Conservation (phyloP, 2,797 vertebrate genomes). For the Cygnus olor region DNA sequence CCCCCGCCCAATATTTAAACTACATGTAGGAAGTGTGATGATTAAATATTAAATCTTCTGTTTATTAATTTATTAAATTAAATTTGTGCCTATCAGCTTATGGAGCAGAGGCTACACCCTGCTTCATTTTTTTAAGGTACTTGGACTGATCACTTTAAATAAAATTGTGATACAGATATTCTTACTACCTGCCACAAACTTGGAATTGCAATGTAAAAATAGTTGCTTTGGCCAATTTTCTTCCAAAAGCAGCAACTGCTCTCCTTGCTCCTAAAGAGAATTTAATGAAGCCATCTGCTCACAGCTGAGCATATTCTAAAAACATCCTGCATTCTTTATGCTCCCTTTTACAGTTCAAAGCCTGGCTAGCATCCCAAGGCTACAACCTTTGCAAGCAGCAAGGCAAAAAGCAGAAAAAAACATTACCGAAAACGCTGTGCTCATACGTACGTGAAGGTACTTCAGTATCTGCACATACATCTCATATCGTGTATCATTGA, state of each 20-base stretch:
- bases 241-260: background rate
- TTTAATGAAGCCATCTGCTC: slow-evolving; percentile 52
- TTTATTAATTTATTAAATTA: no score
- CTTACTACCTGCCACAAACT: background rate
- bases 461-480: background rate
- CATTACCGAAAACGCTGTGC: background rate
- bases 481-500: background rate
- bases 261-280: background rate
- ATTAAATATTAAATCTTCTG: background rate
- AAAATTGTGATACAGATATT: background rate
- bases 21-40: background rate
- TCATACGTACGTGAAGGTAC: background rate
- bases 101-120: background rate
- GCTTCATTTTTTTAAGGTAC: background rate
- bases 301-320: background rate
- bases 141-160: background rate
- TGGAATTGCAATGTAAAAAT: background rate
- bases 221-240: background rate
- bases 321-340: background rate
- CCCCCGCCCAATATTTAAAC: background rate
- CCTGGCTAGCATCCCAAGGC: slow-evolving; percentile 18
- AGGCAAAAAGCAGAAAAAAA: background rate
- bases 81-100: background rate
- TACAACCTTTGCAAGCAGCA: slow-evolving; percentile 9
- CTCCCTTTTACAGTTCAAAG: slow-evolving; percentile 9